These are phyloP conservation scores for Acholoe squamosa DNA, from an alignment of 2,888 invertebrate species.

Conservation along the genomic window DNA sequence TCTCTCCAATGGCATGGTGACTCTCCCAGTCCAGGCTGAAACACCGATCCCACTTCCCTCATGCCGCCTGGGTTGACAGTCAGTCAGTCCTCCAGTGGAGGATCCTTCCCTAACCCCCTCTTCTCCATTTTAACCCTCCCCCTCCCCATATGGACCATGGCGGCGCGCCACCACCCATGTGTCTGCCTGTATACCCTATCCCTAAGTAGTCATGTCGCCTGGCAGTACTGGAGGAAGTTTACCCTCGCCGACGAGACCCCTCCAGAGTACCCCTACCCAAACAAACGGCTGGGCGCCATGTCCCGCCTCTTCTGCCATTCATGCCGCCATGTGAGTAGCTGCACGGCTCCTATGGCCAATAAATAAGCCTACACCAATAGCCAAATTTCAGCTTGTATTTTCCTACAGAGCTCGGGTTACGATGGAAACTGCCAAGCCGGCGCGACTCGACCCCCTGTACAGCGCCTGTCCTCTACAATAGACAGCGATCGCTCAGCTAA, in stretches of 20 bases:
- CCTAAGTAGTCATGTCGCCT: constrained; percentile 52
- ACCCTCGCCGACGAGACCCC: constrained; percentile 41
- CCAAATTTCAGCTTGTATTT: constrained; percentile 57
- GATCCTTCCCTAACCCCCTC: background rate
- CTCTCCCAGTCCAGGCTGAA: background rate
- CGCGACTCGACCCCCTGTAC: background rate
- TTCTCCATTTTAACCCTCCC: background rate
- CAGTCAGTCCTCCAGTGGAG: background rate
- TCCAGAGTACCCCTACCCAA: constrained; percentile 35
- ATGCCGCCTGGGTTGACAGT: background rate
- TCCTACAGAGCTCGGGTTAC: constrained; percentile 31
- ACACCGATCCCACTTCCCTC: background rate
- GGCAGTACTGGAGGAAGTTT: constrained; percentile 43
- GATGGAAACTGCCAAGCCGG: background rate
- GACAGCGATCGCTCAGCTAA: constrained; percentile 38
- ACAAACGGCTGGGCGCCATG: constrained; percentile 35
- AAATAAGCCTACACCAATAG: constrained; percentile 48
- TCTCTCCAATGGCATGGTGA: background rate
- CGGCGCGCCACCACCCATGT: background rate
- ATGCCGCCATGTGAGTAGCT: background rate
- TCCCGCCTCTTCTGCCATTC: constrained; percentile 1
- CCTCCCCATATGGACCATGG: background rate
- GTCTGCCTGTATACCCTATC: background rate
- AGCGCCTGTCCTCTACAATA: background rate
- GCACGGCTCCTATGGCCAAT: constrained; percentile 39